phyloP scores from a whole-genome alignment of 2,888 invertebrate species.

The Liodrosophila aerea region DNA sequence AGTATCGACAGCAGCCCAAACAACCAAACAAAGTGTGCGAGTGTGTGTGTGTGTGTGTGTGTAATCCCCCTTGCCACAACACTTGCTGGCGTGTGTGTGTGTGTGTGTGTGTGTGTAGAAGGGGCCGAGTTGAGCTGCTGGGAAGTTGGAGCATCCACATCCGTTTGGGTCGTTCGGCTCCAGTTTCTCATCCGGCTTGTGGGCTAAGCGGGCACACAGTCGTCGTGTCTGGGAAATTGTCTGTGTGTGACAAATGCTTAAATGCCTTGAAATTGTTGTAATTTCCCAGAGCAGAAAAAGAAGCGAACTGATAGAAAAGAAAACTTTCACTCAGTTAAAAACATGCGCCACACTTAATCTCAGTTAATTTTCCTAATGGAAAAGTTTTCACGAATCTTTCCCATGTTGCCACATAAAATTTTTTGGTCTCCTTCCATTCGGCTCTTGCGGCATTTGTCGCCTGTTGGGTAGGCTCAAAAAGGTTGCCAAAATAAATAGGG shows the following conservation, averaged over 20 bases:
- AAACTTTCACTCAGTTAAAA: constrained; percentile 52
- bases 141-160: constrained; percentile 29
- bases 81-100: constrained; percentile 9
- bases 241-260: constrained; percentile 70
- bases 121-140: too few species aligned
- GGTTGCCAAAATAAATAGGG: constrained; percentile 15
- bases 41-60: too few species aligned
- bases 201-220: constrained; percentile 30
- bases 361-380: constrained; percentile 81
- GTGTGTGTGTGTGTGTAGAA: constrained; percentile 24
- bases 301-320: constrained; percentile 2
- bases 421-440: constrained; percentile 28
- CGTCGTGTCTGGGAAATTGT: constrained; percentile 27
- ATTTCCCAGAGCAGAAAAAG: constrained; percentile 36
- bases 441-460: constrained; percentile 47
- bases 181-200: constrained; percentile 47
- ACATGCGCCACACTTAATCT: constrained; percentile 75
- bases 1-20: constrained; percentile 76
- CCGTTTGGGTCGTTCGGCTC: constrained; percentile 23
- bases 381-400: constrained; percentile 74
- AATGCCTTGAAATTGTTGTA: constrained; percentile 72
- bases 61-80: constrained; percentile 5
- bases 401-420: constrained; percentile 34
- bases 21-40: constrained; percentile 39
- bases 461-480: constrained; percentile 27